phyloP scores from a whole-genome alignment of 2,113 vertebrate genomes.

The Corythornis madagascariensis region DNA sequence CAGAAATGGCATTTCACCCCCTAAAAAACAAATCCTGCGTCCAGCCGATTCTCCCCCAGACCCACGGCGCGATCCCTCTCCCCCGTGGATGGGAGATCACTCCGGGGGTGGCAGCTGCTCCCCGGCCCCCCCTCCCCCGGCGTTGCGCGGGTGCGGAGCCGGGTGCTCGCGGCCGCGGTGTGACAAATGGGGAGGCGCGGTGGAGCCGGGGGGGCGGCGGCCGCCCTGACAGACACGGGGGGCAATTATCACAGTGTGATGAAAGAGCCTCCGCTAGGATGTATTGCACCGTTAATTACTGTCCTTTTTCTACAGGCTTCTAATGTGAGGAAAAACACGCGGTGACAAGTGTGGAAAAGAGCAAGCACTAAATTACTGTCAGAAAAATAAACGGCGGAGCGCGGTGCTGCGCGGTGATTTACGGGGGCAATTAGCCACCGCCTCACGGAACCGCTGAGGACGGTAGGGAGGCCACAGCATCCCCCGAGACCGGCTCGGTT shows the following conservation, averaged over 20 bases:
- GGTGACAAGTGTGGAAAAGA: conserved; percentile 99
- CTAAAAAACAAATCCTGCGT: no score
- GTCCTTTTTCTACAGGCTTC: conserved; percentile 97
- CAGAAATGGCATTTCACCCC: neutral
- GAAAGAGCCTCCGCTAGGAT: conserved; percentile 90
- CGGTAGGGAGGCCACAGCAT: conserved; percentile 39
- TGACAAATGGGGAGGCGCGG: conserved; percentile 89
- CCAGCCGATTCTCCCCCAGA: neutral
- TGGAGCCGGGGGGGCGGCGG: conserved; percentile 84
- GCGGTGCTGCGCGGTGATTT: conserved; percentile 90
- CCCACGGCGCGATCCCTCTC: neutral
- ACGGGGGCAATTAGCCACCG: conserved; percentile 99
- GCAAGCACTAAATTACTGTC: conserved; percentile 99
- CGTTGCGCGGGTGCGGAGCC: conserved; percentile 16
- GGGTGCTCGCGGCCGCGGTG: conserved; percentile 55
- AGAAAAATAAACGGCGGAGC: conserved; percentile 98
- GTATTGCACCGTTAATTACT: conserved; percentile 97
- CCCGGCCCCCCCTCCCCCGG: neutral
- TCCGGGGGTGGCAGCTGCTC: conserved; percentile 48
- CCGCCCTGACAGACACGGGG: conserved; percentile 97
- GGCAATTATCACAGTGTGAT: conserved; percentile 99
- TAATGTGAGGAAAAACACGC: conserved; percentile 99
- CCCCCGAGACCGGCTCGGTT: neutral
- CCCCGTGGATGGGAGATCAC: conserved; percentile 69
- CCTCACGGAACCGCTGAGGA: conserved; percentile 90